phyloP scores from a whole-genome alignment of 2,797 vertebrate genomes.

The Sebastes minor region DNA sequence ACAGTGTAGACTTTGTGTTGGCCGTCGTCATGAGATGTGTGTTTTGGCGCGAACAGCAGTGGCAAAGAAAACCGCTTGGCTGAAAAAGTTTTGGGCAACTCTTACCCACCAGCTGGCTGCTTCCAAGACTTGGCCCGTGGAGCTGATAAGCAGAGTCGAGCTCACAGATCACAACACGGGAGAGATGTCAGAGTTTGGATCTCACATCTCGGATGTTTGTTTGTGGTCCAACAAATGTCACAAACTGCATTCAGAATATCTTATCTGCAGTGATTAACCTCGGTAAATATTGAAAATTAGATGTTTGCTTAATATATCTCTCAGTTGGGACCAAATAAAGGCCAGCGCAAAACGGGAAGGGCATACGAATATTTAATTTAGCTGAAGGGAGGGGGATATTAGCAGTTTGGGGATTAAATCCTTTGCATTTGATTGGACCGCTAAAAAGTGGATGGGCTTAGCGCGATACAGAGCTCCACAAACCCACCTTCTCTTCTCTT shows the following conservation, averaged over 20 bases:
- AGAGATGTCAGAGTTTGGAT: slow-evolving; percentile 37
- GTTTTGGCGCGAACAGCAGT: slow-evolving; percentile 46
- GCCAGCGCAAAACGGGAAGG: neutral
- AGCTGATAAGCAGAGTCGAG: slow-evolving; percentile 29
- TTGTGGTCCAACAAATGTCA: slow-evolving; percentile 18
- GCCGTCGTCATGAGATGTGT: slow-evolving; percentile 43
- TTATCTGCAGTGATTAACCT: slow-evolving; percentile 41
- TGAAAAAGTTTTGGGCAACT: slow-evolving; percentile 50
- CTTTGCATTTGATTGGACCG: no score
- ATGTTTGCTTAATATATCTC: neutral
- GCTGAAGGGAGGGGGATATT: neutral
- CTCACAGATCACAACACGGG: slow-evolving; percentile 33
- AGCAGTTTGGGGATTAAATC: neutral
- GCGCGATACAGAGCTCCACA: no score
- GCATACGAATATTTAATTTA: neutral
- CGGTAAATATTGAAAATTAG: slow-evolving; percentile 14
- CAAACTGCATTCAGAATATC: slow-evolving; percentile 4
- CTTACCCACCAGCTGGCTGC: slow-evolving; percentile 60
- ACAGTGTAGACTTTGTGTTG: slow-evolving; percentile 13
- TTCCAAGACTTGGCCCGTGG: slow-evolving; percentile 51
- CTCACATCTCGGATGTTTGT: slow-evolving; percentile 14
- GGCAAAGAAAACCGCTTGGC: slow-evolving; percentile 50
- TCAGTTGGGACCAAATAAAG: neutral
- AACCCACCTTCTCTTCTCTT: no score
- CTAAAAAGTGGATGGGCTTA: no score